A percentile compares a stretch with the other conserved stretches of the same genome.
phyloP scores from a whole-genome alignment of 2,113 vertebrate genomes.

The Oplegnathus fasciatus region DNA sequence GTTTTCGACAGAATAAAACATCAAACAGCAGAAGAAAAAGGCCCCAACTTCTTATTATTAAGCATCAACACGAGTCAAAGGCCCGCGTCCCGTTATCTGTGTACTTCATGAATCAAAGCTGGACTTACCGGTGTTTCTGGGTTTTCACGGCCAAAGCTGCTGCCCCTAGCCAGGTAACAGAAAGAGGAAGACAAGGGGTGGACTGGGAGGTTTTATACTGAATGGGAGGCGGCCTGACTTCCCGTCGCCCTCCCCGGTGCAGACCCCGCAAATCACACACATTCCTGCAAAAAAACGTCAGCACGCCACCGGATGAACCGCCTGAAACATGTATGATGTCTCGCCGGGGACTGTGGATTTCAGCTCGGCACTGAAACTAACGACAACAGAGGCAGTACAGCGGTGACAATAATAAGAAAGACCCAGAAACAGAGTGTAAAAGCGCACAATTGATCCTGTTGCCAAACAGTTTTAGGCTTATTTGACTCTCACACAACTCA shows the following conservation, averaged over 20 bases:
- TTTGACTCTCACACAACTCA: too few species aligned
- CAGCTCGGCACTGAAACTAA: background rate
- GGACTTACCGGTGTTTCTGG: constrained; percentile 83
- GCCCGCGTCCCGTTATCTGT: fast-evolving
- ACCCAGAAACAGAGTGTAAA: background rate
- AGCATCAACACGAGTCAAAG: background rate
- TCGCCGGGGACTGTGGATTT: background rate
- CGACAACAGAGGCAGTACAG: fast-evolving
- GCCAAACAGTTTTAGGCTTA: background rate
- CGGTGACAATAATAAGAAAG: fast-evolving
- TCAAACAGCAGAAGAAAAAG: background rate
- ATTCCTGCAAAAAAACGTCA: constrained; percentile 84
- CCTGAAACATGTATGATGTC: constrained; percentile 34
- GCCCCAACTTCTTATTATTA: fast-evolving
- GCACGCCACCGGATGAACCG: constrained; percentile 60
- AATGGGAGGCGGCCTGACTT: constrained; percentile 77
- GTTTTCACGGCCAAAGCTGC: constrained; percentile 81
- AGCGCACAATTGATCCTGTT: background rate
- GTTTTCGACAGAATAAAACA: background rate
- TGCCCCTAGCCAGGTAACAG: constrained; percentile 89
- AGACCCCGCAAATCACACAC: constrained; percentile 83
- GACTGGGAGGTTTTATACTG: constrained; percentile 82
- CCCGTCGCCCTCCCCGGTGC: constrained; percentile 67
- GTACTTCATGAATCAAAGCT: background rate
- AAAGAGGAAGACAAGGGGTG: constrained; percentile 82